These are phyloP conservation scores for Nothoprocta pentlandii DNA, from an alignment of 2,113 vertebrate genomes.

Conservation along the genomic window DNA sequence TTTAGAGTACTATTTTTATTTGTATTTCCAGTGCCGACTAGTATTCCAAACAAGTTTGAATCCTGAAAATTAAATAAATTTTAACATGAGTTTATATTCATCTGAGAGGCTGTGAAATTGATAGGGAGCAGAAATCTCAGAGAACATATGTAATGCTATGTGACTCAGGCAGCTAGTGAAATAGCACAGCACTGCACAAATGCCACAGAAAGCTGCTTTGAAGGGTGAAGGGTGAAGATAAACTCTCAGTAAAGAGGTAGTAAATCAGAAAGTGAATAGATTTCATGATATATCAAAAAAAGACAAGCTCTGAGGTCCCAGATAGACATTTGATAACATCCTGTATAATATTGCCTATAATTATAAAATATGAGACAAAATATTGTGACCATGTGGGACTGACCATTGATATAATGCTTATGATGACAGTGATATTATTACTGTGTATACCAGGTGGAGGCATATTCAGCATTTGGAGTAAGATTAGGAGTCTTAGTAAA, in stretches of 20 bases:
- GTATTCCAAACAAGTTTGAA: not conserved
- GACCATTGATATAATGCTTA: not conserved
- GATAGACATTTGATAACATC: not conserved
- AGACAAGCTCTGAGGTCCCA: not conserved
- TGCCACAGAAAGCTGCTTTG: not conserved
- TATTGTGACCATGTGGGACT: not conserved
- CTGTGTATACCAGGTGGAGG: not conserved
- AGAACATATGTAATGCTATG: rapidly evolving
- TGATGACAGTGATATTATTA: not conserved
- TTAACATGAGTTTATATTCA: not conserved
- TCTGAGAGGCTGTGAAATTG: not conserved
- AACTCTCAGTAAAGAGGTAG: not conserved
- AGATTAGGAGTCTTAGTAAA: slow-evolving; percentile 1
- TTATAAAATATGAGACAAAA: not conserved
- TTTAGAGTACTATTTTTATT: not conserved
- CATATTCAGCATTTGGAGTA: not conserved
- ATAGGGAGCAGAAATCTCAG: not conserved
- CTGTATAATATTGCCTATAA: not conserved
- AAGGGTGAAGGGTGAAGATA: not conserved
- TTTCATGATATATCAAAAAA: not conserved
- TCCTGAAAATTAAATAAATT: not conserved
- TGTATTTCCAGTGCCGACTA: not conserved
- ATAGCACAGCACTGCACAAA: not conserved
- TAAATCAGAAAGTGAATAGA: not conserved
- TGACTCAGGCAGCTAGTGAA: not conserved